A percentile compares a stretch with the other conserved stretches of the same genome.
phyloP scores from a whole-genome alignment of 1,140 invertebrate species.

The Drosophila ficusphila region DNA sequence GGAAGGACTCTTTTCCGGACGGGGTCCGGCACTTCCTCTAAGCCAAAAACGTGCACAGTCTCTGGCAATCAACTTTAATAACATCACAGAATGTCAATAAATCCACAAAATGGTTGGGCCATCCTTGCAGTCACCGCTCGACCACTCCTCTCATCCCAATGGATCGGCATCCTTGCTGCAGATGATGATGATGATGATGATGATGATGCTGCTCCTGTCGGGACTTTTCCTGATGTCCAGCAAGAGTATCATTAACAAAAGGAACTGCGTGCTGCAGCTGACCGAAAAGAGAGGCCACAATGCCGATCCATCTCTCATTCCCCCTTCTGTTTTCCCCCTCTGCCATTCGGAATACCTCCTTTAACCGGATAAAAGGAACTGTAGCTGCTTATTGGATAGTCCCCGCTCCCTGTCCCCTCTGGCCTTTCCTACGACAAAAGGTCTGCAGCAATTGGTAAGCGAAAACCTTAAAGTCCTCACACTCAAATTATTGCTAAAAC shows the following conservation, averaged over 20 bases:
- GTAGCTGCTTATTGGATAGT: slow-evolving; percentile 67
- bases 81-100: slow-evolving; percentile 83
- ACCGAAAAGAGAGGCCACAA: slow-evolving; percentile 43
- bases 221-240: slow-evolving; percentile 61
- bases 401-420: no score
- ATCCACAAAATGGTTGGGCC: slow-evolving; percentile 73
- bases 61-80: slow-evolving; percentile 82
- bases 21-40: slow-evolving; percentile 55
- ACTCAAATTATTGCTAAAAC: slow-evolving; percentile 33
- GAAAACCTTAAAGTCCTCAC: slow-evolving; percentile 34
- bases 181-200: slow-evolving; percentile 50
- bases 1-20: slow-evolving; percentile 2
- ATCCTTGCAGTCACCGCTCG: slow-evolving; percentile 15
- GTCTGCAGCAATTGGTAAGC: slow-evolving; percentile 44
- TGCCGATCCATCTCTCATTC: slow-evolving; percentile 8
- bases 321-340: neutral
- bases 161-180: slow-evolving; percentile 46
- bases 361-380: slow-evolving; percentile 48
- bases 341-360: slow-evolving; percentile 7
- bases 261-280: slow-evolving; percentile 74
- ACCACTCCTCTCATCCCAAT: slow-evolving; percentile 5
- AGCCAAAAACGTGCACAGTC: slow-evolving; percentile 78
- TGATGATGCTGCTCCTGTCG: slow-evolving; percentile 24
- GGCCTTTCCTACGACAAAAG: neutral
- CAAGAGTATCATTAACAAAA: slow-evolving; percentile 82